Percentiles rank a stretch among this genome's conserved stretches.
Evolutionary conservation across 2,113 vertebrate genomes (phyloP).

Genomic region (Eonycteris spelaea): DNA sequence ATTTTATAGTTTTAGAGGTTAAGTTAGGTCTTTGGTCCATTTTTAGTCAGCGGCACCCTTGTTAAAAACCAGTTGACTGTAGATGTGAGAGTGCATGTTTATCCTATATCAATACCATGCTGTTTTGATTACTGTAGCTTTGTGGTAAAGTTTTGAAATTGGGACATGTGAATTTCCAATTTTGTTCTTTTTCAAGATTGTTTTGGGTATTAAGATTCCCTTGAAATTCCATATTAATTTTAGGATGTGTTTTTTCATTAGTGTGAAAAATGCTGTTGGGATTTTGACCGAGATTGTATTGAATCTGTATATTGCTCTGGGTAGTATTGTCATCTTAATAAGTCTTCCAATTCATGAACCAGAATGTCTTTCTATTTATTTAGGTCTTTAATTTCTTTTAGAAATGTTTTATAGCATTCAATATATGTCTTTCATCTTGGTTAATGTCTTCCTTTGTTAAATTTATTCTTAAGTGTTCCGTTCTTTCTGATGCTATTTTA

Average conservation of each 20-base stretch:
- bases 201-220: neutral
- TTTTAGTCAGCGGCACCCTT: neutral
- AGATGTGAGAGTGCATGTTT: neutral
- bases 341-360: neutral
- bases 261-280: neutral
- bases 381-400: slow-evolving; percentile 26
- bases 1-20: slow-evolving; percentile 19
- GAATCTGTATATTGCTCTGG: neutral
- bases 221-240: slow-evolving; percentile 26
- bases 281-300: slow-evolving; percentile 31
- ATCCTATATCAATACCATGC: neutral
- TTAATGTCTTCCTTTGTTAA: neutral
- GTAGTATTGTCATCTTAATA: slow-evolving; percentile 4
- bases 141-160: slow-evolving; percentile 1
- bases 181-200: neutral
- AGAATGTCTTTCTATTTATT: neutral
- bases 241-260: neutral
- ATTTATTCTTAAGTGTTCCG: slow-evolving; percentile 17
- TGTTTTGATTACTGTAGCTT: slow-evolving; percentile 12
- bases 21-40: neutral
- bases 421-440: neutral
- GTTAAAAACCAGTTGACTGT: neutral
- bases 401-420: neutral
- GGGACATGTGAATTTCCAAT: neutral
- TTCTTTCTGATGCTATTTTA: slow-evolving; percentile 8